Conservation (phyloP, 2,888 invertebrate species). For the Fragum sueziense region DNA sequence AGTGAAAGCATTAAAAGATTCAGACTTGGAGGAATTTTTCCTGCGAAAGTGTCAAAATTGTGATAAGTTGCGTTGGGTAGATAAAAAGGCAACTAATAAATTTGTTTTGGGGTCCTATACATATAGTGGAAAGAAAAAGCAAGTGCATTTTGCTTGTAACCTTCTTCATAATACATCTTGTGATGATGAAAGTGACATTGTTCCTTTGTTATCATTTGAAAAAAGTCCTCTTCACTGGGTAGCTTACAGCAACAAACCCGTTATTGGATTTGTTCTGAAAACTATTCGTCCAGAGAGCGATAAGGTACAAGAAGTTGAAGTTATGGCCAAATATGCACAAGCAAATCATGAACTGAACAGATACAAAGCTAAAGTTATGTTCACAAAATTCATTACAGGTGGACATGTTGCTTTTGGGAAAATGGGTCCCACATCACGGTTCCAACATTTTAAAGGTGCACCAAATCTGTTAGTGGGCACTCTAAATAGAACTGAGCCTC, state of each 20-base stretch:
- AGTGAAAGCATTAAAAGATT: not conserved
- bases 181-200: slow-evolving; percentile 2
- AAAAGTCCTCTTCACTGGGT: not conserved
- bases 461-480: not conserved
- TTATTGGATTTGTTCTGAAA: not conserved
- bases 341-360: not conserved
- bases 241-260: not conserved
- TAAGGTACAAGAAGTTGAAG: not conserved
- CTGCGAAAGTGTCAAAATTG: not conserved
- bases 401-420: not conserved
- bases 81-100: not conserved
- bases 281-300: not conserved
- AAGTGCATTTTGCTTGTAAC: not conserved
- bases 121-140: not conserved
- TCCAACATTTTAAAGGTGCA: not conserved
- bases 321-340: not conserved
- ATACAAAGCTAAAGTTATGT: not conserved
- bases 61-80: not conserved
- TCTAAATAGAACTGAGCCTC: not conserved
- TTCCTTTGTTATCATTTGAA: not conserved
- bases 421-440: not conserved
- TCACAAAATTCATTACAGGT: not conserved
- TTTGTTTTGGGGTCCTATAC: not conserved
- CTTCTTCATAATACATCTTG: not conserved
- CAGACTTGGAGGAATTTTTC: not conserved